Percentiles rank a stretch among this genome's conserved stretches.
Conservation (phyloP, 2,888 invertebrate species). For the Tigriopus californicus region DNA sequence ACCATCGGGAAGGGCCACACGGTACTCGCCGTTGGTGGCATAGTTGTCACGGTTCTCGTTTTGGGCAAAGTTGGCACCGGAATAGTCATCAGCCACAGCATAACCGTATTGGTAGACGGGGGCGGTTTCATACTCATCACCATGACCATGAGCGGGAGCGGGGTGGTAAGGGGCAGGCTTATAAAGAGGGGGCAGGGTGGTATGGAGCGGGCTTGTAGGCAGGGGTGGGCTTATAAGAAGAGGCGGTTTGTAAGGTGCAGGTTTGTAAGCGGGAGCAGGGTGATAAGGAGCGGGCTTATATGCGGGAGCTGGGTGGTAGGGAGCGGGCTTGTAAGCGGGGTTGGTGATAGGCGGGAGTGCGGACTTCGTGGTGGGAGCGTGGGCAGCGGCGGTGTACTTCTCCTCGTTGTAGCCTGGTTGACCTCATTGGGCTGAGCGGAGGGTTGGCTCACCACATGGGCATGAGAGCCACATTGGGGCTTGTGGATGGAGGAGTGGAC, state of each 20-base stretch:
- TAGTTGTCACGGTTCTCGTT: neutral
- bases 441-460: conserved; percentile 1
- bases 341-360: neutral
- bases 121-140: neutral
- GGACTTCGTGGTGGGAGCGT: conserved; percentile 2
- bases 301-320: no score
- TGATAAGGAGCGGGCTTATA: neutral
- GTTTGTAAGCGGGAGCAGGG: neutral
- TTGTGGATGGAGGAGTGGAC: conserved; percentile 5
- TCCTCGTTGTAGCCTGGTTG: conserved; percentile 8
- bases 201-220: neutral
- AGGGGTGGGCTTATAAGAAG: neutral
- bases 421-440: conserved; percentile 1
- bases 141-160: neutral
- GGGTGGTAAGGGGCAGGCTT: neutral
- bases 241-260: neutral
- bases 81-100: neutral
- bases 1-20: conserved; percentile 1
- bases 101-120: conserved; percentile 3
- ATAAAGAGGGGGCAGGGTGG: neutral
- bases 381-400: conserved; percentile 1
- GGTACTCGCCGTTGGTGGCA: conserved; percentile 1
- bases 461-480: neutral
- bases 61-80: no score
- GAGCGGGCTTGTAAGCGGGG: no score